Evolutionary conservation across 2,888 invertebrate species (phyloP), one percentile per base, ranked within the genome.

Genomic region (Netelia inedita): DNA sequence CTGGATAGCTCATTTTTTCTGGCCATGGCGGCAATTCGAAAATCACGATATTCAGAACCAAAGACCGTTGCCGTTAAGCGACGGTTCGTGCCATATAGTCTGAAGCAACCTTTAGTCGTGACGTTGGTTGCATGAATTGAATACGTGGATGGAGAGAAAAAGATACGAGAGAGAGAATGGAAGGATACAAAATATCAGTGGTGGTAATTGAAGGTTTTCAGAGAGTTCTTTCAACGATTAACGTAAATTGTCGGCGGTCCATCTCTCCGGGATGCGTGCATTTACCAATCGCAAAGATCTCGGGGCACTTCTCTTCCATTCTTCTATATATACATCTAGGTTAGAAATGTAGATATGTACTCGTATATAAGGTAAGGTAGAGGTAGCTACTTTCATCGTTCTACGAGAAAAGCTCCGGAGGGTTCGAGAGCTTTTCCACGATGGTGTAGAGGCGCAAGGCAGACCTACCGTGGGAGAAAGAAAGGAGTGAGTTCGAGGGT

Each of bases 261-360:
- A 21, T 68, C 66, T 50, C 50, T 23, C 3, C 0, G 57, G 16
- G 16, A 74, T 50, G 55, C 11, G 21, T 53, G 50, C 53, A 11
- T 53, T 16, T 11, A 53, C 11, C 10, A 59, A 59, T 59, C 9
- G 53, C 16, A 53, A 11, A 74, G 65, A 53, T 53, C 65, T 65
- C 35, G 19, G 41, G 35, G 66, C 66, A 75, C 72, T 79, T 79
- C 57, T 72, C 65, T 53, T 72, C 21, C 19, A 14, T 59, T 21
- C 28, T 35, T 46, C 1, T 14, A 28, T 61, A 61, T 23, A 14
- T 28, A 23, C 6, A 11, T 61, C 28, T n/a, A 21, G 3, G n/a
- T 23, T 10, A 21, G 21, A 8, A 23, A 28, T 28, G 28, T 28
- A 28, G 28, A 28, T 28, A 28, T 28, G 28, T 28, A 28, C 28